phyloP scores from a whole-genome alignment of 1,140 invertebrate genomes.

The Drosophila mojavensis region DNA sequence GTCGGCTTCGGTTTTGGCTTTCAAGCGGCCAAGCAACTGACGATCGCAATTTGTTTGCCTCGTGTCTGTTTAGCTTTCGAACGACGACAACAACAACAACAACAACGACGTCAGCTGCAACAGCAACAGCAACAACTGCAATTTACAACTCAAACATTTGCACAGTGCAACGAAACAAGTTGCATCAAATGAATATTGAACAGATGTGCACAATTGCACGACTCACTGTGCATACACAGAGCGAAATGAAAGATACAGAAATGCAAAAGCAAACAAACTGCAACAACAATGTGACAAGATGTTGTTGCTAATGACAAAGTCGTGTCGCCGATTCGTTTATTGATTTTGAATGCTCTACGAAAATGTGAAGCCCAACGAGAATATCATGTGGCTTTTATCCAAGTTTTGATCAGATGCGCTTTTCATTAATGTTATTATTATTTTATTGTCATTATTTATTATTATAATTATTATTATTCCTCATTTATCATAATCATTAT shows the following conservation, averaged over 20 bases:
- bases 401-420: background rate
- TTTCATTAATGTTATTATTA: too few relatives aligned
- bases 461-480: background rate
- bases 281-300: slow-evolving; percentile 16
- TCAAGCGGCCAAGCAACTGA: slow-evolving; percentile 11
- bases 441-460: too few relatives aligned
- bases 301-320: slow-evolving; percentile 72
- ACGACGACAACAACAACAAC: slow-evolving; percentile 41
- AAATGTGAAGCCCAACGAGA: background rate
- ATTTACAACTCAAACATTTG: slow-evolving; percentile 62
- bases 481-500: too few relatives aligned
- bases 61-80: slow-evolving; percentile 24
- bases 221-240: slow-evolving; percentile 35
- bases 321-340: slow-evolving; percentile 45
- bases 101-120: slow-evolving; percentile 4
- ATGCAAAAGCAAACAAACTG: slow-evolving; percentile 4
- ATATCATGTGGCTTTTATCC: background rate
- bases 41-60: slow-evolving; percentile 16
- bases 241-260: background rate
- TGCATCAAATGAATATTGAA: slow-evolving; percentile 73
- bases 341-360: slow-evolving; percentile 24
- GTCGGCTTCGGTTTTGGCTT: slow-evolving; percentile 10
- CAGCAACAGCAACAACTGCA: slow-evolving; percentile 34
- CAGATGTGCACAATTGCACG: slow-evolving; percentile 61
- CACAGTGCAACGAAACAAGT: slow-evolving; percentile 55